Evolutionary conservation across 64 coral and sea anemone species (phyloP).

Genomic region (Dendrophyllia cribrosa): DNA sequence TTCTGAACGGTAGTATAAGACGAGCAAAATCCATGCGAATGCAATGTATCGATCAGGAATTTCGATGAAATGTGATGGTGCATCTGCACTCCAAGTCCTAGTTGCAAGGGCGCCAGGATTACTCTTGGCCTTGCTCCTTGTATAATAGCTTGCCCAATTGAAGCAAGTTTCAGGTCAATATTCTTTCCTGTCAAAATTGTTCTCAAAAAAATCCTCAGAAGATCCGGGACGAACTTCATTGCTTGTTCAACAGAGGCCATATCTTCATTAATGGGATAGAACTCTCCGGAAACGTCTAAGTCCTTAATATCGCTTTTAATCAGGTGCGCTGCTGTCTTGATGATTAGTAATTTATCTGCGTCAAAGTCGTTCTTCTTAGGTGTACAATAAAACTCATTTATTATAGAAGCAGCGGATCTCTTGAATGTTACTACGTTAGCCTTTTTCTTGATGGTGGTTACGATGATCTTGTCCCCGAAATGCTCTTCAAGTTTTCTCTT

Average conservation of each 20-base stretch:
- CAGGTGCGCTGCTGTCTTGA: slow-evolving; percentile 6
- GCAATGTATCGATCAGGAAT: slow-evolving; percentile 40
- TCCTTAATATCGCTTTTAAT: slow-evolving; percentile 28
- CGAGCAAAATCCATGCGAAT: slow-evolving; percentile 37
- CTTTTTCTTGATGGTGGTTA: slow-evolving; percentile 1
- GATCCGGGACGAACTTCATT: slow-evolving; percentile 16
- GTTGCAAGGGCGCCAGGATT: slow-evolving; percentile 22
- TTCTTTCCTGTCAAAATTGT: slow-evolving; percentile 9
- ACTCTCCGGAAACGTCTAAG: not conserved
- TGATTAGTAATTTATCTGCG: not conserved
- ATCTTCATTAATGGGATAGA: not conserved
- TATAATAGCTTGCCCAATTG: slow-evolving; percentile 73
- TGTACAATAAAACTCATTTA: slow-evolving; percentile 23
- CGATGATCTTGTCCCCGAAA: slow-evolving; percentile 19
- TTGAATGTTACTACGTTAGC: slow-evolving; percentile 26
- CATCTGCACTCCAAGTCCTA: slow-evolving; percentile 27
- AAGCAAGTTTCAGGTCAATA: slow-evolving; percentile 19
- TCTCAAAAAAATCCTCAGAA: slow-evolving; percentile 11
- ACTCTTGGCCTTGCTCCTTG: slow-evolving; percentile 35
- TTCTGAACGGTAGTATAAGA: not conserved
- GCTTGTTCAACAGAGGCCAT: not conserved
- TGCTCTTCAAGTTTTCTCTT: slow-evolving; percentile 20
- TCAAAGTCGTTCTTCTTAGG: not conserved
- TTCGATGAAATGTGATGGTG: slow-evolving; percentile 32
- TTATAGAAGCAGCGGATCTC: not conserved